These are phyloP conservation scores for Bovichtus variegatus DNA, from an alignment of 2,797 vertebrate species.

Conservation along the genomic window DNA sequence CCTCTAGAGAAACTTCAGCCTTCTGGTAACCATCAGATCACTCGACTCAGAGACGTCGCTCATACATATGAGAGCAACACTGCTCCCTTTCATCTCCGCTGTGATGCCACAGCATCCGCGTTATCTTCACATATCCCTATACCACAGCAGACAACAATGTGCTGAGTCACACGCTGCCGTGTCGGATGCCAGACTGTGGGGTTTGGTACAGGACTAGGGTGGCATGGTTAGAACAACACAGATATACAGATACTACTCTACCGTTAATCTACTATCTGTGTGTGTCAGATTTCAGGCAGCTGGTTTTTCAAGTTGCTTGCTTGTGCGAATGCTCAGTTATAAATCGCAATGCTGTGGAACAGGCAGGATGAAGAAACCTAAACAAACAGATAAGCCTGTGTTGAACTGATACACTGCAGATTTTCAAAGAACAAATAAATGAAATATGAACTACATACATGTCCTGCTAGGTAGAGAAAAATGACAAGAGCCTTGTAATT, in stretches of 20 bases:
- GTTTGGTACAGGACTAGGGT: constrained; percentile 33
- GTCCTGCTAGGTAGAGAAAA: background rate
- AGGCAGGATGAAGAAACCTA: constrained; percentile 1
- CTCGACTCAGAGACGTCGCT: constrained; percentile 32
- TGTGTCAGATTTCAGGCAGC: constrained; percentile 17
- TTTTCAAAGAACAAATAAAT: background rate
- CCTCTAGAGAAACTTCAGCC: constrained; percentile 25
- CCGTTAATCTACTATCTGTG: background rate
- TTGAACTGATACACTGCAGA: background rate
- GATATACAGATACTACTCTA: constrained; percentile 30
- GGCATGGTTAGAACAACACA: constrained; percentile 37
- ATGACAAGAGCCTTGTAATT: background rate
- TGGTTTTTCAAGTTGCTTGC: constrained; percentile 30
- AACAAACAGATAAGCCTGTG: constrained; percentile 7
- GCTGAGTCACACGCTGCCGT: constrained; percentile 57
- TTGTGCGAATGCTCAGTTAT: constrained; percentile 10
- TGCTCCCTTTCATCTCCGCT: constrained; percentile 59
- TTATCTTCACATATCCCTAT: constrained; percentile 58
- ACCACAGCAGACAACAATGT: constrained; percentile 69
- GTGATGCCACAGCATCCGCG: constrained; percentile 53
- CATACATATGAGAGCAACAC: constrained; percentile 36
- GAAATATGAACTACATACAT: background rate
- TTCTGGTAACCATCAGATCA: constrained; percentile 49
- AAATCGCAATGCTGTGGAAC: constrained; percentile 13
- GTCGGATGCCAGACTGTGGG: constrained; percentile 55